Evolutionary conservation across 2,888 invertebrate genomes (phyloP).

Genomic region (Psococerastis gibbosa): DNA sequence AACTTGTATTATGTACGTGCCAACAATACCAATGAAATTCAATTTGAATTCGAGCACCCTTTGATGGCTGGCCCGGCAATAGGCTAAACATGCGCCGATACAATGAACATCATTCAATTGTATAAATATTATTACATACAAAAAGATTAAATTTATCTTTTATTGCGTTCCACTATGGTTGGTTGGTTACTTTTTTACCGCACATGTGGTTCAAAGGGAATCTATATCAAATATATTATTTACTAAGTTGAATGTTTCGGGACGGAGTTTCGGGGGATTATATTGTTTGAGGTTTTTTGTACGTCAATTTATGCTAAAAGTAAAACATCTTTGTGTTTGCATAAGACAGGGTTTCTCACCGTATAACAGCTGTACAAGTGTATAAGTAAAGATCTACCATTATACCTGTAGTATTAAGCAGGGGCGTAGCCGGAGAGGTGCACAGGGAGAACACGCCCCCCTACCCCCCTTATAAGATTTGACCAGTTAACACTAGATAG

Average conservation of each 20-base stretch:
- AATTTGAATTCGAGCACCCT: not conserved
- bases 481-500: too few species aligned
- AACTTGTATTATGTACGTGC: constrained; percentile 10
- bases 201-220: constrained; percentile 5
- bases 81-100: not conserved
- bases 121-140: constrained; percentile 11
- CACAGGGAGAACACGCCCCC: too few species aligned
- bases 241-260: too few species aligned
- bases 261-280: not conserved
- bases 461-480: too few species aligned
- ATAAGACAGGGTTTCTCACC: too few species aligned
- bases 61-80: not conserved
- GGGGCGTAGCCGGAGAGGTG: too few species aligned
- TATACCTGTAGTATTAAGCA: too few species aligned
- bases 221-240: not conserved
- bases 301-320: too few species aligned
- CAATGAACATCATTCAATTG: not conserved
- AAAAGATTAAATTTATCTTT: constrained; percentile 11
- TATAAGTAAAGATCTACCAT: too few species aligned
- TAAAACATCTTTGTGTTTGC: too few species aligned
- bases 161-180: constrained; percentile 8
- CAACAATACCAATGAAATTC: constrained; percentile 9
- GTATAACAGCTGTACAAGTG: too few species aligned
- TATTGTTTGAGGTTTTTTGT: too few species aligned
- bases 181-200: constrained; percentile 10